Percentiles rank a stretch among this genome's conserved stretches.
These are phyloP conservation scores for Galerucella calmariensis DNA, from an alignment of 2,888 invertebrate genomes.

Conservation along the genomic window DNA sequence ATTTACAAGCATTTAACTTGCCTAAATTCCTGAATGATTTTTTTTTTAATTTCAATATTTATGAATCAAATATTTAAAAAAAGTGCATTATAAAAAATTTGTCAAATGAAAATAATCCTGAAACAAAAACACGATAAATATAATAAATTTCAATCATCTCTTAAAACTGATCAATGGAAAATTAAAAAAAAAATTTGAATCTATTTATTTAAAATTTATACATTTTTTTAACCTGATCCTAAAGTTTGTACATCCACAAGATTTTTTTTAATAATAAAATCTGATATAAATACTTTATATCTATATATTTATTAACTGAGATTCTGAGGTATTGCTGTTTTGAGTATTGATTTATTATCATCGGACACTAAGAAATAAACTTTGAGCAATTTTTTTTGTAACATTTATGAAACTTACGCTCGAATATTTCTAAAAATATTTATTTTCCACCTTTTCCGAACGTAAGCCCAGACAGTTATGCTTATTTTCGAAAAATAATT, in stretches of 20 bases:
- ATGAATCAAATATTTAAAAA: no score
- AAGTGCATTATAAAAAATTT: no score
- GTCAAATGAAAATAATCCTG: no score
- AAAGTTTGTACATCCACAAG: constrained; percentile 64
- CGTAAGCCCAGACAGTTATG: background rate
- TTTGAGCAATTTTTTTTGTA: constrained; percentile 56
- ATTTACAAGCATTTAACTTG: no score
- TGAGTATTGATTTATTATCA: constrained; percentile 58
- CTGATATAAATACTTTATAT: constrained; percentile 64
- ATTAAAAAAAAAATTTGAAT: constrained; percentile 31
- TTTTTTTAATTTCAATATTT: no score
- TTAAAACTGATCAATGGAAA: constrained; percentile 34
- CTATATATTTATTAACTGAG: constrained; percentile 62
- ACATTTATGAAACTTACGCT: background rate
- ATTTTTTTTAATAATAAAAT: constrained; percentile 58
- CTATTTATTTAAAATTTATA: constrained; percentile 45
- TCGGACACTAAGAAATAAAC: constrained; percentile 52
- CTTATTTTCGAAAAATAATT: constrained; percentile 8
- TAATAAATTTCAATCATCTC: background rate
- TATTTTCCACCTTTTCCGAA: background rate
- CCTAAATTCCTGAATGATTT: no score
- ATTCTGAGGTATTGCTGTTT: constrained; percentile 66
- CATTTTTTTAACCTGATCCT: constrained; percentile 55
- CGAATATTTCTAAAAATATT: background rate
- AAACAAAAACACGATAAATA: no score